A percentile compares a stretch with the other conserved stretches of the same genome.
Evolutionary conservation across 2,113 vertebrate genomes (phyloP).

Genomic region (Dasyornis broadbenti): DNA sequence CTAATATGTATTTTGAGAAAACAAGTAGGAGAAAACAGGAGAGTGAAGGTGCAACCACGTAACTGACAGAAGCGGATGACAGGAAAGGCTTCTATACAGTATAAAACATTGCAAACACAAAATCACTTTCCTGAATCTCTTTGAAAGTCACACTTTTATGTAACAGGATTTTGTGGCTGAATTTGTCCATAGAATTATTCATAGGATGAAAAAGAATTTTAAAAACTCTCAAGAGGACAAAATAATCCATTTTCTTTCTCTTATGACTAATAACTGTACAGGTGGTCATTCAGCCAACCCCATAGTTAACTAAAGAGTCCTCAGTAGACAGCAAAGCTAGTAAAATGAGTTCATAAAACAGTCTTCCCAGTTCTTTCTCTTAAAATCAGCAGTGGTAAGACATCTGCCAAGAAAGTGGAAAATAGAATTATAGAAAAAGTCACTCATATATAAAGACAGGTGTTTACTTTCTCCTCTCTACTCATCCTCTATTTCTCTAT

Average conservation of each 20-base stretch:
- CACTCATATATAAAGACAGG: rapidly evolving
- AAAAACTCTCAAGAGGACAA: background rate
- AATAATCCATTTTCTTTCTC: background rate
- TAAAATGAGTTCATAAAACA: background rate
- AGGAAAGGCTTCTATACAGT: background rate
- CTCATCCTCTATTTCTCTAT: background rate
- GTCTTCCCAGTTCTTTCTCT: background rate
- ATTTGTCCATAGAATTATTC: background rate
- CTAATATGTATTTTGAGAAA: background rate
- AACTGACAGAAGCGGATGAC: background rate
- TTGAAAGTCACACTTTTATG: background rate
- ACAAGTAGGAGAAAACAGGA: background rate
- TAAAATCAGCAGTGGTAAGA: background rate
- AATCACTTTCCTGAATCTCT: background rate
- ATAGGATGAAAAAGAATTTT: background rate
- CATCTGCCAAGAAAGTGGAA: background rate
- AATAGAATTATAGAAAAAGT: background rate
- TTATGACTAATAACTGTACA: background rate
- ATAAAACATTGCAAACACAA: background rate
- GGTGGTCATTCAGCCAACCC: background rate
- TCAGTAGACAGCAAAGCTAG: background rate
- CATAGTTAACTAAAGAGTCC: background rate
- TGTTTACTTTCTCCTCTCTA: background rate
- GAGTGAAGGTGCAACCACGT: background rate
- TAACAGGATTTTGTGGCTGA: background rate